Conservation (phyloP, 2,888 invertebrate genomes). For the Zaprionus obscuricornis region DNA sequence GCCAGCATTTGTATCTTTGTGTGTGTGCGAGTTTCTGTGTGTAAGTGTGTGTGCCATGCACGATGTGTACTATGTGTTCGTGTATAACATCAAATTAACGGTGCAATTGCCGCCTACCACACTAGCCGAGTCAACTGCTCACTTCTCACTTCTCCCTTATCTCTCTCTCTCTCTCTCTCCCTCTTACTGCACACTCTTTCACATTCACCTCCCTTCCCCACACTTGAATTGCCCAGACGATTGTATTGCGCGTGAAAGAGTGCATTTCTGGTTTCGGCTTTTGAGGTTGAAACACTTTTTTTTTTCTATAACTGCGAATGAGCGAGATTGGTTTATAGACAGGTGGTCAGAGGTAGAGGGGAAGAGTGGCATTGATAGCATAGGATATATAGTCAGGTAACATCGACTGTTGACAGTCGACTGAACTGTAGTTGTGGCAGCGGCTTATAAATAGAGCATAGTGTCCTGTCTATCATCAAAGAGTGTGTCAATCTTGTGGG, state of each 20-base stretch:
- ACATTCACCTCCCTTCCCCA: background rate
- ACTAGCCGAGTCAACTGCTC: conserved; percentile 26
- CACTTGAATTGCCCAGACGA: conserved; percentile 4
- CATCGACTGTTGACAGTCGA: background rate
- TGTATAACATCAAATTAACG: conserved; percentile 66
- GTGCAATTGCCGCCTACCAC: conserved; percentile 53
- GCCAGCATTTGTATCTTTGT: background rate
- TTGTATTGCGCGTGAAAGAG: conserved; percentile 46
- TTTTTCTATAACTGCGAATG: background rate
- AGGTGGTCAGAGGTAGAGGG: too few relatives aligned
- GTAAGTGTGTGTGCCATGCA: background rate
- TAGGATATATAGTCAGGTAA: conserved; percentile 11
- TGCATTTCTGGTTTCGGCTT: conserved; percentile 67
- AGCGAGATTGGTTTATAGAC: conserved; percentile 6
- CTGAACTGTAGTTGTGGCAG: conserved; percentile 7
- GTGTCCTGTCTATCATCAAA: too few relatives aligned
- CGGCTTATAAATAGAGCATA: background rate
- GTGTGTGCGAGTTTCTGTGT: background rate
- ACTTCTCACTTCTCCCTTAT: too few relatives aligned
- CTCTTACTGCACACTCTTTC: too few relatives aligned
- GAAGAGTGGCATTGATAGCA: too few relatives aligned
- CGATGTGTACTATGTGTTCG: conserved; percentile 10
- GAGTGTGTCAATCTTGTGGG: background rate
- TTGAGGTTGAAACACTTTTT: conserved; percentile 54
- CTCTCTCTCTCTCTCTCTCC: too few relatives aligned